Evolutionary conservation across 1,140 invertebrate genomes (phyloP).

Genomic region (Hypothenemus hampei): DNA sequence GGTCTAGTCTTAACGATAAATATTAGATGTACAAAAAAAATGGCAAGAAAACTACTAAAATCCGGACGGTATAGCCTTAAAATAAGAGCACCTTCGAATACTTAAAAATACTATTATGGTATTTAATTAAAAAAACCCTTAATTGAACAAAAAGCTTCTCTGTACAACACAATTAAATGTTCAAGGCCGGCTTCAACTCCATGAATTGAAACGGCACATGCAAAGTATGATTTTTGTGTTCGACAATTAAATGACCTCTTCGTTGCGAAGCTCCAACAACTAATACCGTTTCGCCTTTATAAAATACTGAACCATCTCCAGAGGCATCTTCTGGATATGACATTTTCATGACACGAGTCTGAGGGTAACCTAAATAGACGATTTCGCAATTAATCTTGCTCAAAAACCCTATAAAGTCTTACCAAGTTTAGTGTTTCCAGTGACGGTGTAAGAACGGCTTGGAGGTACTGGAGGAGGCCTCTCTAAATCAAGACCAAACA

Average conservation of each 20-base stretch:
- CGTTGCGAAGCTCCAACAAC: constrained; percentile 75
- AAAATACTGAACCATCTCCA: constrained; percentile 53
- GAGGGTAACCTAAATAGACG: constrained; percentile 71
- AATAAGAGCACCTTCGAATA: too few species aligned
- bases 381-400: too few species aligned
- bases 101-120: too few species aligned
- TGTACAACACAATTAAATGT: constrained; percentile 9
- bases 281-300: constrained; percentile 77
- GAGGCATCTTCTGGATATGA: constrained; percentile 65
- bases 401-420: constrained; percentile 2
- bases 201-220: constrained; percentile 86
- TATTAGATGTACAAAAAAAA: too few species aligned
- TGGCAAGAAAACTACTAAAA: too few species aligned
- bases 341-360: constrained; percentile 85
- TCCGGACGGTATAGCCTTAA: too few species aligned
- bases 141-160: too few species aligned
- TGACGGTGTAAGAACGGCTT: constrained; percentile 82
- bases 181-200: constrained; percentile 59
- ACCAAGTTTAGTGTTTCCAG: constrained; percentile 80
- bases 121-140: too few species aligned
- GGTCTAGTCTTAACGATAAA: too few species aligned
- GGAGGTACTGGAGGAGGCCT: constrained; percentile 85
- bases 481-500: constrained; percentile 86
- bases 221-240: constrained; percentile 71
- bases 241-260: constrained; percentile 76